These are phyloP conservation scores for Oncorhynchus tshawytscha DNA, from an alignment of 2,113 vertebrate genomes.

Conservation along the genomic window DNA sequence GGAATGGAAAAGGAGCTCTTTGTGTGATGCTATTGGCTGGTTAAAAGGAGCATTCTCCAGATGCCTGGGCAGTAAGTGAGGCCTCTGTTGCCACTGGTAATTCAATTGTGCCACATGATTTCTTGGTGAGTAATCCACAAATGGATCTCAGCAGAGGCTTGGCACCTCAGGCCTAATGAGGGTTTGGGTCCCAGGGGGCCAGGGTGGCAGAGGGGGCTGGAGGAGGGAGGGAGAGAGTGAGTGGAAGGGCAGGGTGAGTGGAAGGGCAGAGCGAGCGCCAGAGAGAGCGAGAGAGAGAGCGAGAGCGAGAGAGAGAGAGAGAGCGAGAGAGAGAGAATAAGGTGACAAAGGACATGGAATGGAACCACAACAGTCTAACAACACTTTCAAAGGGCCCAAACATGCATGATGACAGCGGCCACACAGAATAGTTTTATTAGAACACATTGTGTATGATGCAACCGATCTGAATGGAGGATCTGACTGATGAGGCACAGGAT, in stretches of 20 bases:
- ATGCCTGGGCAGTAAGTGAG: conserved; percentile 63
- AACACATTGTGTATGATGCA: conserved; percentile 27
- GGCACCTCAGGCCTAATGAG: conserved; percentile 51
- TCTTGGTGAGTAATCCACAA: conserved; percentile 65
- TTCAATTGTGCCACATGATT: conserved; percentile 68
- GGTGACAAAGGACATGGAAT: not conserved
- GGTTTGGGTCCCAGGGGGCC: conserved; percentile 7
- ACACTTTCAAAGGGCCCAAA: not conserved
- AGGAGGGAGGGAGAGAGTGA: not conserved
- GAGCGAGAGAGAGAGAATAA: not conserved
- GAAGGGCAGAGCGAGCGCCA: not conserved
- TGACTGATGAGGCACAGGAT: conserved; percentile 15
- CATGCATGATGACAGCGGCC: not conserved
- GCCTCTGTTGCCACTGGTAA: conserved; percentile 61
- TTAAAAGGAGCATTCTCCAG: conserved; percentile 66
- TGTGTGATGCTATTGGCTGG: conserved; percentile 57
- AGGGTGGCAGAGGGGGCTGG: not conserved
- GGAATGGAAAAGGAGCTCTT: conserved; percentile 63
- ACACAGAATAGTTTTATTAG: not conserved
- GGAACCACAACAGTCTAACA: not conserved
- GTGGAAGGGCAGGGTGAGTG: not conserved
- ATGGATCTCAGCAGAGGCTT: conserved; percentile 39
- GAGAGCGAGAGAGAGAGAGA: not conserved
- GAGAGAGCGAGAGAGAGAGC: conserved; percentile 27
- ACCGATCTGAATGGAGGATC: conserved; percentile 18